Evolutionary conservation across 2,113 vertebrate species (phyloP).

Genomic region (Mustelus asterias): DNA sequence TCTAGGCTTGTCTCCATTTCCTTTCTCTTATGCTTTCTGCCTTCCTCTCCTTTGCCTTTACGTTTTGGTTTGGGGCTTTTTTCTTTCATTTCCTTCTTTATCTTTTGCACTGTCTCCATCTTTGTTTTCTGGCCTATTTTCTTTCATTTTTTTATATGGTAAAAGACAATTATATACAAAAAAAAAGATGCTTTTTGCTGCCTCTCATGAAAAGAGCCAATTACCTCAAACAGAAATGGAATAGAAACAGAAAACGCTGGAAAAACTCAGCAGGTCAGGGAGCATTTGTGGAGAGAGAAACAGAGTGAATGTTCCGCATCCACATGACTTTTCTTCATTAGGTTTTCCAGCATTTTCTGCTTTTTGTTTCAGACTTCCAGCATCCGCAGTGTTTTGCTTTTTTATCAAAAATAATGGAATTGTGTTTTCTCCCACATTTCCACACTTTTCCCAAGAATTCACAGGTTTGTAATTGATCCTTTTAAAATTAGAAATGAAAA

Average conservation of each 20-base stretch:
- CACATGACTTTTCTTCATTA: too few species aligned
- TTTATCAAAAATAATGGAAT: background rate
- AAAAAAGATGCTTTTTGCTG: background rate
- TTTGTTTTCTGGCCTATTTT: background rate
- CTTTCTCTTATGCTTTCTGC: background rate
- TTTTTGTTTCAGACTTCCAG: too few species aligned
- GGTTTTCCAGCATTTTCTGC: too few species aligned
- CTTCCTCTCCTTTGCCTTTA: background rate
- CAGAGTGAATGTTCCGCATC: too few species aligned
- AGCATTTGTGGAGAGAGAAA: too few species aligned
- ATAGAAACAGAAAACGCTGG: too few species aligned
- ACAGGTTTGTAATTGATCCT: background rate
- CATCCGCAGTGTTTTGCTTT: too few species aligned
- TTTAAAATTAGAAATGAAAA: background rate
- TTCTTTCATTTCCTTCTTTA: background rate
- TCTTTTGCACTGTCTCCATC: background rate
- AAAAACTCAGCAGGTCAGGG: too few species aligned
- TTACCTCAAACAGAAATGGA: background rate
- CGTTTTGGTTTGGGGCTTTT: background rate
- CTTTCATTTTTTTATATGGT: slow-evolving; percentile 18
- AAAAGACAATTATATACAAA: slow-evolving; percentile 4
- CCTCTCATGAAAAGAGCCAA: background rate
- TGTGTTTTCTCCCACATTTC: background rate
- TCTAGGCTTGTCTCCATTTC: background rate
- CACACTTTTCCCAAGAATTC: background rate